A percentile compares a stretch with the other conserved stretches of the same genome.
Conservation (phyloP, 2,797 vertebrate species). For the Diceros bicornis region DNA sequence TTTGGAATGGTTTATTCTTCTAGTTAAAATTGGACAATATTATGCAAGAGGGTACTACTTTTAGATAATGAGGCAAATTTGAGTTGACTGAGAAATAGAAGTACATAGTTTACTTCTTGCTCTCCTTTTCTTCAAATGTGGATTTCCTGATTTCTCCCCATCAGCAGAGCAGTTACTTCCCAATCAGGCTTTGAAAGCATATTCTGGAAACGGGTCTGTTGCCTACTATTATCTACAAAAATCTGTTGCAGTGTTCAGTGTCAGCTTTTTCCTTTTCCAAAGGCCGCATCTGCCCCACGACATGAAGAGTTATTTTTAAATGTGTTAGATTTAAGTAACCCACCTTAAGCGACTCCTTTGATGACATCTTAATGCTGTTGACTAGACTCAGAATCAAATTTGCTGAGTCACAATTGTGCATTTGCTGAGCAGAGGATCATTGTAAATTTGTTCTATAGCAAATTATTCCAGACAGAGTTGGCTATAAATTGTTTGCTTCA, state of each 20-base stretch:
- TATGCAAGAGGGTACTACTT: neutral
- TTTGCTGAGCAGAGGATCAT: neutral
- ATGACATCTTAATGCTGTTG: constrained; percentile 42
- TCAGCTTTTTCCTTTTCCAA: constrained; percentile 4
- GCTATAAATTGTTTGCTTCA: constrained; percentile 26
- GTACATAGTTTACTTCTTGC: neutral
- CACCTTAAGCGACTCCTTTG: constrained; percentile 46
- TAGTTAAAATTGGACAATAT: neutral
- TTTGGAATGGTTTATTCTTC: neutral
- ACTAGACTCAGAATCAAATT: neutral
- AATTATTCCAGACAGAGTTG: neutral
- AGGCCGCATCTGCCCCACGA: neutral
- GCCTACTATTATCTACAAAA: constrained; percentile 46
- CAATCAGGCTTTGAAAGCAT: neutral
- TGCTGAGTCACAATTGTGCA: neutral
- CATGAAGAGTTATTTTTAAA: constrained; percentile 66
- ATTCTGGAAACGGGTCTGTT: neutral
- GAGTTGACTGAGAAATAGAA: neutral
- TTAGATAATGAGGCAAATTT: neutral
- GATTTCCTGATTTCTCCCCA: neutral
- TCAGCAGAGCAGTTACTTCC: neutral
- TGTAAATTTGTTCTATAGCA: constrained; percentile 10
- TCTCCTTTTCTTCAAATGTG: neutral
- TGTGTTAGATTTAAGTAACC: constrained; percentile 44
- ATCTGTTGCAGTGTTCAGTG: neutral